Evolutionary conservation across 2,888 invertebrate species (phyloP).

Genomic region (Oligia latruncula): DNA sequence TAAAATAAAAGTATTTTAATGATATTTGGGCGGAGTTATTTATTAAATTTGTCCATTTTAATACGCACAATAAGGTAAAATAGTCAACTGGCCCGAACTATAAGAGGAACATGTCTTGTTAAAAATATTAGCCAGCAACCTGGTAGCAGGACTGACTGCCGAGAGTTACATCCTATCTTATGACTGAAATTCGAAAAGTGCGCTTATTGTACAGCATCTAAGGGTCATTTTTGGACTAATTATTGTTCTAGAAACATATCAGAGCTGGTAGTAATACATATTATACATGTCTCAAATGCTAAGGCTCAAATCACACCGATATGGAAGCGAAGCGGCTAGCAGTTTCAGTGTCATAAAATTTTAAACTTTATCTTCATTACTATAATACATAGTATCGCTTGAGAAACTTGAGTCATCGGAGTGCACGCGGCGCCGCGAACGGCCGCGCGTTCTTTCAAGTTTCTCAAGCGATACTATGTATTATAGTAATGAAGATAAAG

Average conservation of each 20-base stretch:
- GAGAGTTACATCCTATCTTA: neutral
- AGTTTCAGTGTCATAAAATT: too few relatives aligned
- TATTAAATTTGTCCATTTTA: neutral
- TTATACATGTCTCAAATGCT: conserved; percentile 46
- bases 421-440: too few relatives aligned
- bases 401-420: too few relatives aligned
- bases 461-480: too few relatives aligned
- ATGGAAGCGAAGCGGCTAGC: too few relatives aligned
- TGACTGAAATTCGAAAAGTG: conserved; percentile 22
- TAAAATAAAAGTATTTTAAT: neutral
- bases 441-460: too few relatives aligned
- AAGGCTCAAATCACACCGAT: neutral
- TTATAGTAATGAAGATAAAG: too few relatives aligned
- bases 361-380: too few relatives aligned
- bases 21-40: neutral
- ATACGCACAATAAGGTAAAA: neutral
- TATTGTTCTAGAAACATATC: neutral
- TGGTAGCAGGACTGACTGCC: neutral
- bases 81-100: neutral
- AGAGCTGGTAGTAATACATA: neutral
- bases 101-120: neutral
- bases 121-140: neutral
- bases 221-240: neutral
- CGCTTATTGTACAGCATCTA: conserved; percentile 8
- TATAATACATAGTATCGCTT: too few relatives aligned